phyloP scores from a whole-genome alignment of 2,888 invertebrate genomes.

The Epiblema foenella region DNA sequence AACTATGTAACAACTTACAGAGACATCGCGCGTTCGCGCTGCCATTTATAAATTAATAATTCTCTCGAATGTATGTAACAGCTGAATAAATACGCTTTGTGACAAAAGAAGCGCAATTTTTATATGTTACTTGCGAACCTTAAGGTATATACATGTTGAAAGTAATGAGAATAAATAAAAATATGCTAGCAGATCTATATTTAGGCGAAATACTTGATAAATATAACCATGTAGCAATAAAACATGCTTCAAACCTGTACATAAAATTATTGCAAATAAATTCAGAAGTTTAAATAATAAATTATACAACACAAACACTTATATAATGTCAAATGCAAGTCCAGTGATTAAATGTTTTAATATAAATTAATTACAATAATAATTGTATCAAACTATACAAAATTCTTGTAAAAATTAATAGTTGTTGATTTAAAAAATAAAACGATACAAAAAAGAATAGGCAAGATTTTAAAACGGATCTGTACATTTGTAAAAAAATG shows the following conservation, averaged over 20 bases:
- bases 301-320: slow-evolving; percentile 75
- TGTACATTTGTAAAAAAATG: slow-evolving; percentile 41
- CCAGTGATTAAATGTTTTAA: slow-evolving; percentile 49
- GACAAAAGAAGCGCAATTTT: slow-evolving; percentile 39
- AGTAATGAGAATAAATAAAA: slow-evolving; percentile 51
- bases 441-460: slow-evolving; percentile 56
- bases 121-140: slow-evolving; percentile 37
- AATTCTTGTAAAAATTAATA: slow-evolving; percentile 24
- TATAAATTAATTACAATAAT: slow-evolving; percentile 48
- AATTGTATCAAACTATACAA: slow-evolving; percentile 34
- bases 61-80: slow-evolving; percentile 42
- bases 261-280: slow-evolving; percentile 68
- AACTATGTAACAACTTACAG: slow-evolving; percentile 71
- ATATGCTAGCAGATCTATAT: slow-evolving; percentile 80
- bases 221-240: slow-evolving; percentile 19
- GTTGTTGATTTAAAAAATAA: slow-evolving; percentile 51
- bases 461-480: slow-evolving; percentile 71
- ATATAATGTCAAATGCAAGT: slow-evolving; percentile 59
- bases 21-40: slow-evolving; percentile 67
- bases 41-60: slow-evolving; percentile 47
- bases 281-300: slow-evolving; percentile 75
- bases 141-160: slow-evolving; percentile 48
- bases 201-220: slow-evolving; percentile 34
- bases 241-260: slow-evolving; percentile 60
- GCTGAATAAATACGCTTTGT: slow-evolving; percentile 43